Conservation (phyloP, 64 coral and sea anemone genomes). For the Actinia equina region DNA sequence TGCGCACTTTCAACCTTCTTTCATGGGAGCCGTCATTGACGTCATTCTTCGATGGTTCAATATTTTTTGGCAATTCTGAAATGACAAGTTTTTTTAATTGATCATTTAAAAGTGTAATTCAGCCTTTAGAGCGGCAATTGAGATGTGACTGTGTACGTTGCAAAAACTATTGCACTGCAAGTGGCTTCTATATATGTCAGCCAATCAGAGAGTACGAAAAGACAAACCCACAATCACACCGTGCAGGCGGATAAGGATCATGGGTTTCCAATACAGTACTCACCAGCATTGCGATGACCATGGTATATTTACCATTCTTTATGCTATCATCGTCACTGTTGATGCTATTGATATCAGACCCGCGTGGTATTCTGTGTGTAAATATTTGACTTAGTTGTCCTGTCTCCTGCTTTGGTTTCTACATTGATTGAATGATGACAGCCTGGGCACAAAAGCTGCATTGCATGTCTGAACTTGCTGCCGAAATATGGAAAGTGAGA, state of each 20-base stretch:
- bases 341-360: not conserved
- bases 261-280: not conserved
- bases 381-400: not conserved
- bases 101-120: no score
- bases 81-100: not conserved
- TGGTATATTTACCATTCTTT: not conserved
- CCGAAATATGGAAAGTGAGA: not conserved
- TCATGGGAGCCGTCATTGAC: not conserved
- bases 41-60: not conserved
- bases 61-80: not conserved
- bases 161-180: no score
- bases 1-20: not conserved
- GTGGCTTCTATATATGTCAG: no score
- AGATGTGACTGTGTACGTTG: no score
- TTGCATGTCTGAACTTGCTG: not conserved
- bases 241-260: no score
- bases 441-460: conserved; percentile 14
- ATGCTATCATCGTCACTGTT: not conserved
- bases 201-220: not conserved
- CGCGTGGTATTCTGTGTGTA: not conserved
- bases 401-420: not conserved
- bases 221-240: no score
- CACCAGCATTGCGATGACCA: not conserved
- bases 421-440: not conserved
- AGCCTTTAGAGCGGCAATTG: no score